Evolutionary conservation across 2,797 vertebrate species (phyloP), one percentile per base, ranked within the genome.

Genomic region (Cichlasoma orientale): DNA sequence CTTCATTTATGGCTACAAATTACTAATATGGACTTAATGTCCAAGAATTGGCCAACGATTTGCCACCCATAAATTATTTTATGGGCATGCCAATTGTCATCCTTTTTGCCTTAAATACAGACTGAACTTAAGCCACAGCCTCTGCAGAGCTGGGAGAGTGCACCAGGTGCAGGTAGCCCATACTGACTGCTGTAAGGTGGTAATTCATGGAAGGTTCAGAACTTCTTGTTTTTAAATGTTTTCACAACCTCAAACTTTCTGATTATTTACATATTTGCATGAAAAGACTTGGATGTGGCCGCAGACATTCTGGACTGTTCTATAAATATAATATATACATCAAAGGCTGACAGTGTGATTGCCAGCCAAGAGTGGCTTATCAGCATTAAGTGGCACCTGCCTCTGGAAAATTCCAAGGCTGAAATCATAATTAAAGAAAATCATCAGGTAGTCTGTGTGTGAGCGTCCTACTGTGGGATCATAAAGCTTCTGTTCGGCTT

Each of bases 211-310:
- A 53, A 53, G 19, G 19, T 4, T 21, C n/a, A 12, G 21, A 54
- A 44, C 21, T 25, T 16, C 2, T 41, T 25, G 41, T 63, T 63
- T 41, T 41, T 3, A 63, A 63, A 44, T 44, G 14, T 9, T 63
- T 25, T 25, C 14, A 44, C 16, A 63, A 1, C 0, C 2, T 44
- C 61, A 47, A 11, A 7, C 3, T 12, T 66, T 27, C 16, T 19
- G 38, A 66, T 18, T 66, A 19, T 44, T 27, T 50, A 16, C 47
- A 50, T 3, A 50, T 19, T 50, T 27, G 11, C 41, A 68, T 50
- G 27, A 68, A 68, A 50, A 8, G 5, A 50, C 41, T 29, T 29
- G 27, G 44, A 50, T 50, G 27, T 50, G 25, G 25, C 29, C 18
- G 25, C 41, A 50, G 19, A 68, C 41, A 12, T 68, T 68, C 41